Evolutionary conservation across 2,888 invertebrate genomes (phyloP).

Genomic region (Melipona beecheii): DNA sequence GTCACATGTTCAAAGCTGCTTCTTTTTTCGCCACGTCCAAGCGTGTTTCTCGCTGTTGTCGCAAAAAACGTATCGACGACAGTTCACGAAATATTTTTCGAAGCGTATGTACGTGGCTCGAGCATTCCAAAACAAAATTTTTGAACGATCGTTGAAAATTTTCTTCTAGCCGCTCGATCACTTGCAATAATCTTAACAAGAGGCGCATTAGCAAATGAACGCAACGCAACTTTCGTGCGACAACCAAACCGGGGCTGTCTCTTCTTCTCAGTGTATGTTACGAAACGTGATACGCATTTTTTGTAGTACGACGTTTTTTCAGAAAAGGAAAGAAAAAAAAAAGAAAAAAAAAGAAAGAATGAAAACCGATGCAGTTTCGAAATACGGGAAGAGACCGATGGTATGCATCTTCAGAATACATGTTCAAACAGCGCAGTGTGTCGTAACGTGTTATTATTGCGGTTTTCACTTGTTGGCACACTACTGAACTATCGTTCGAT

Average conservation of each 20-base stretch:
- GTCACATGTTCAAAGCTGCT: constrained; percentile 60
- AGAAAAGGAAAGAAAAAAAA: background rate
- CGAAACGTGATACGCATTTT: constrained; percentile 44
- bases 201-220: constrained; percentile 52
- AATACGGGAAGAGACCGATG: constrained; percentile 13
- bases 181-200: constrained; percentile 24
- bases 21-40: constrained; percentile 41
- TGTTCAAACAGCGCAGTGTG: constrained; percentile 45
- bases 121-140: constrained; percentile 42
- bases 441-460: constrained; percentile 51
- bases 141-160: constrained; percentile 27
- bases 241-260: constrained; percentile 10
- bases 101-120: constrained; percentile 7
- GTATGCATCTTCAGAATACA: constrained; percentile 31
- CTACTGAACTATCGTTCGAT: constrained; percentile 42
- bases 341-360: background rate
- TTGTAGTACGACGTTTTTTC: constrained; percentile 14
- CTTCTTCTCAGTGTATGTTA: constrained; percentile 9
- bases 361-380: constrained; percentile 3
- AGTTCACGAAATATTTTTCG: constrained; percentile 26
- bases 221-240: constrained; percentile 56
- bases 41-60: constrained; percentile 33
- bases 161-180: constrained; percentile 18
- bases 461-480: constrained; percentile 36
- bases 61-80: constrained; percentile 53